Conservation (phyloP, 1,140 invertebrate genomes). For the Megalonaias nervosa region DNA sequence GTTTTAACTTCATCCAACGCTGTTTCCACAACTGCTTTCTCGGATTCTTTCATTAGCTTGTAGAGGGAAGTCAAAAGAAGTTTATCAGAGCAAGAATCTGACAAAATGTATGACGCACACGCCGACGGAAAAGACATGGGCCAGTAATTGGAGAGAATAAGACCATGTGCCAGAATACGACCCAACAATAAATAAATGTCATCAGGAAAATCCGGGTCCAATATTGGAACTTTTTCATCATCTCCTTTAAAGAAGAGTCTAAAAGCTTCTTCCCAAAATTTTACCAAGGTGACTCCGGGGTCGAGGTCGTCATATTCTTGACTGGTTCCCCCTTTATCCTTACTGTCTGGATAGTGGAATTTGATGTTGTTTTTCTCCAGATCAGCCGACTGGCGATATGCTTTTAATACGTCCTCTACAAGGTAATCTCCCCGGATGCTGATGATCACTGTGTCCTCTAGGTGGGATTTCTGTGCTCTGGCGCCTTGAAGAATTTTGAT, state of each 20-base stretch:
- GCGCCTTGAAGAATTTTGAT: slow-evolving; percentile 8
- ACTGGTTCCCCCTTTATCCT: too few species aligned
- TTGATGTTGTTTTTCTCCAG: slow-evolving; percentile 11
- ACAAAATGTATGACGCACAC: slow-evolving; percentile 11
- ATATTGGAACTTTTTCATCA: slow-evolving; percentile 27
- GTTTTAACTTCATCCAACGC: slow-evolving; percentile 27
- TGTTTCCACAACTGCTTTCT: slow-evolving; percentile 19
- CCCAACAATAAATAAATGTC: slow-evolving; percentile 36
- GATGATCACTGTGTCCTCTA: slow-evolving; percentile 11
- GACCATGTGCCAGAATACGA: slow-evolving; percentile 29
- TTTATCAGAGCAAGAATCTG: slow-evolving; percentile 16
- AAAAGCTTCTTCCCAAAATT: slow-evolving; percentile 37
- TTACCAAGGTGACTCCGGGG: slow-evolving; percentile 15
- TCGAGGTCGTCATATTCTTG: neutral
- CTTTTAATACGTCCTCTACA: slow-evolving; percentile 10
- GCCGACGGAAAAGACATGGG: slow-evolving; percentile 30
- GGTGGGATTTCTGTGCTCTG: neutral
- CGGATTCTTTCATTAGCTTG: slow-evolving; percentile 27
- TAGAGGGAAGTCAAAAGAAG: slow-evolving; percentile 30
- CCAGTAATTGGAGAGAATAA: slow-evolving; percentile 30
- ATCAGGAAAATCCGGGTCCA: slow-evolving; percentile 17
- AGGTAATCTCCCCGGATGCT: slow-evolving; percentile 9
- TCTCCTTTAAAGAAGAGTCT: slow-evolving; percentile 28
- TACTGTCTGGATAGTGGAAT: slow-evolving; percentile 9
- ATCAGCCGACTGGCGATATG: slow-evolving; percentile 9